Evolutionary conservation across 2,888 invertebrate species (phyloP).

Genomic region (Agrotis clavis): DNA sequence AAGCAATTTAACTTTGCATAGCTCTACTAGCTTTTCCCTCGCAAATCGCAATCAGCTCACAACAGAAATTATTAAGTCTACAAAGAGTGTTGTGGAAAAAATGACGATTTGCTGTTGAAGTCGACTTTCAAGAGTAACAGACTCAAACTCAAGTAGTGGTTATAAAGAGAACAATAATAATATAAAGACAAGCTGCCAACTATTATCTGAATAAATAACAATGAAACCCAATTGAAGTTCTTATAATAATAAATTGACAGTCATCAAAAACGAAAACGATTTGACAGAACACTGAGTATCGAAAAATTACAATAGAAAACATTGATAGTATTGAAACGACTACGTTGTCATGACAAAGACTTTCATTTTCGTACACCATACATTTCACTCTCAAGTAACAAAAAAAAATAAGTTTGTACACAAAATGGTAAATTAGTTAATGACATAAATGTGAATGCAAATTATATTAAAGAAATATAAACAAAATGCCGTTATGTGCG

Average conservation of each 20-base stretch:
- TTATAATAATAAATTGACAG: constrained; percentile 20
- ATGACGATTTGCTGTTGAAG: not conserved
- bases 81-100: not conserved
- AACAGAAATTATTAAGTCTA: not conserved
- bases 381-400: constrained; percentile 26
- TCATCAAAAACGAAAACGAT: constrained; percentile 11
- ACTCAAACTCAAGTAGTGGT: not conserved
- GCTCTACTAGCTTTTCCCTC: too few relatives aligned
- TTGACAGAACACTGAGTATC: not conserved
- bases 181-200: constrained; percentile 6
- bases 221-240: not conserved
- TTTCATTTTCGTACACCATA: constrained; percentile 43
- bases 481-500: constrained; percentile 59
- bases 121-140: not conserved
- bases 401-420: constrained; percentile 17
- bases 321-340: constrained; percentile 17
- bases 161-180: not conserved
- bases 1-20: not conserved
- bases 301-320: constrained; percentile 33
- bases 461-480: constrained; percentile 48
- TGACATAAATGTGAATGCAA: constrained; percentile 42
- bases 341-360: constrained; percentile 18
- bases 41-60: too few relatives aligned
- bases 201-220: not conserved
- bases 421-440: constrained; percentile 19